Evolutionary conservation across 35 echinoderm and acorn worm species (phyloP).

Genomic region (Lytechinus variegatus): DNA sequence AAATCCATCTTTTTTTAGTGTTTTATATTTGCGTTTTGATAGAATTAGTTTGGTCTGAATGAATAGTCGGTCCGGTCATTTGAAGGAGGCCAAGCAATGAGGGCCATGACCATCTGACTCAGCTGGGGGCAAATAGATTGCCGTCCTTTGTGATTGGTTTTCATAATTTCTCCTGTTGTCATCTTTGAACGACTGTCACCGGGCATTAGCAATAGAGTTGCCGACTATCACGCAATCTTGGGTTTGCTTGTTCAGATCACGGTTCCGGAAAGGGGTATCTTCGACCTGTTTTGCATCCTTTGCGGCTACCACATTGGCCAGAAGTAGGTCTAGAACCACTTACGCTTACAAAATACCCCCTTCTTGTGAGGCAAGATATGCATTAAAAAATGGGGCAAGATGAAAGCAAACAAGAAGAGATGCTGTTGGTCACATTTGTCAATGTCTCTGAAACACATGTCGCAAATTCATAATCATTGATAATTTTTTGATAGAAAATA

Average conservation of each 20-base stretch:
- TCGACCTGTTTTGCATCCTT: not conserved
- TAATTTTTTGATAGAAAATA: not conserved
- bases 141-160: not conserved
- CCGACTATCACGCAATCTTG: not conserved
- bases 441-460: not conserved
- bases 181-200: not conserved
- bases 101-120: not conserved
- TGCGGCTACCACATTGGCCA: not conserved
- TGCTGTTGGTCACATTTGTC: not conserved
- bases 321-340: not conserved
- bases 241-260: not conserved
- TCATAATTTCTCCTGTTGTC: not conserved
- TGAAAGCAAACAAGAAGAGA: not conserved
- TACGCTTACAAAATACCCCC: not conserved
- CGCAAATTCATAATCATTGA: not conserved
- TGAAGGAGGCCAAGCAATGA: not conserved
- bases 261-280: not conserved
- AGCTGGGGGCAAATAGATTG: not conserved
- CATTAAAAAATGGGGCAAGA: not conserved
- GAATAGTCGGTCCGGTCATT: not conserved
- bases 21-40: too few relatives aligned
- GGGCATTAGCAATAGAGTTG: not conserved
- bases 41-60: too few relatives aligned
- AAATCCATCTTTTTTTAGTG: too few relatives aligned
- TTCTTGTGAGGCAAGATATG: not conserved